Conservation (phyloP, 2,888 invertebrate genomes). For the Eilema griseolum region DNA sequence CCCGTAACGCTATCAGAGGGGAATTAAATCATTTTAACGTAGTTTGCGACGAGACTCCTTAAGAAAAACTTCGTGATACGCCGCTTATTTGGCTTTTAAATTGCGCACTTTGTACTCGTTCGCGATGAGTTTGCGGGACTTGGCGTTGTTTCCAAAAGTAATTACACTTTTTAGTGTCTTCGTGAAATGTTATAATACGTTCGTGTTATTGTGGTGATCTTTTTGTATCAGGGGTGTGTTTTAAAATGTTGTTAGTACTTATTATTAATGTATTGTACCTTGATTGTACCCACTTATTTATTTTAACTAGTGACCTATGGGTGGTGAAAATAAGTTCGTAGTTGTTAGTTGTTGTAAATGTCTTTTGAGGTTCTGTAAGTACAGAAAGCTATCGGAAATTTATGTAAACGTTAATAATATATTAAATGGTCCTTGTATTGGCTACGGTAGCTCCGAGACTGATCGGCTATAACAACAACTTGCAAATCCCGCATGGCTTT, state of each 20-base stretch:
- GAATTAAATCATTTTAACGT: constrained; percentile 86
- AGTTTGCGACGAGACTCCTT: constrained; percentile 76
- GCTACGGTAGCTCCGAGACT: no score
- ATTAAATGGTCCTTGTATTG: no score
- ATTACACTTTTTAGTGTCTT: constrained; percentile 54
- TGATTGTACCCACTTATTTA: no score
- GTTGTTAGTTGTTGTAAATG: no score
- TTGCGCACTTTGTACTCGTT: constrained; percentile 63
- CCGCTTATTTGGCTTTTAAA: constrained; percentile 74
- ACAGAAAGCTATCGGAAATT: no score
- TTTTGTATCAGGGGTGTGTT: constrained; percentile 3
- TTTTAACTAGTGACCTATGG: no score
- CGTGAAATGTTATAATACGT: constrained; percentile 26
- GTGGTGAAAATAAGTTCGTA: no score
- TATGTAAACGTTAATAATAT: no score
- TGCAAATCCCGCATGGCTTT: no score
- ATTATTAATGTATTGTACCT: no score
- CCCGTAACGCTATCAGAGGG: constrained; percentile 81
- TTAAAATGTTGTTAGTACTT: background rate
- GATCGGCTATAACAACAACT: no score
- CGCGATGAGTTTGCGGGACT: constrained; percentile 52
- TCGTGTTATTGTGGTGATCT: constrained; percentile 16
- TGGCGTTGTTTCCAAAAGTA: constrained; percentile 62
- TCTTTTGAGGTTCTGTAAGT: no score
- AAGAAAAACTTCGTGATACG: constrained; percentile 75